Evolutionary conservation across 2,888 invertebrate genomes (phyloP).

Genomic region (Creontiades dilutus): DNA sequence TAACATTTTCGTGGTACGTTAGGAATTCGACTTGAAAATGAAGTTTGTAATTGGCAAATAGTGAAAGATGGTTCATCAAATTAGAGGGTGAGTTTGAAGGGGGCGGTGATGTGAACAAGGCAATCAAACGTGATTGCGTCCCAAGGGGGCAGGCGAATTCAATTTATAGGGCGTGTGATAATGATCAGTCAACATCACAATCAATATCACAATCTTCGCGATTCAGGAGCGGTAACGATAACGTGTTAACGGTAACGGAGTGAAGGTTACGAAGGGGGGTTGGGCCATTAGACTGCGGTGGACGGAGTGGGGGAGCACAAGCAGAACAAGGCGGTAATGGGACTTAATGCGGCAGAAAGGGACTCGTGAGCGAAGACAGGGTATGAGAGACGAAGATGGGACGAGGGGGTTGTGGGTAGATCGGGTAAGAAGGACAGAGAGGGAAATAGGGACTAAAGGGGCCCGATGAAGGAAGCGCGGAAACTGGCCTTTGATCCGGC

Average conservation of each 20-base stretch:
- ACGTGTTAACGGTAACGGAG: too few species aligned
- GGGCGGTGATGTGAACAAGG: background rate
- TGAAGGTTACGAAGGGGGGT: background rate
- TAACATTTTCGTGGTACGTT: too few species aligned
- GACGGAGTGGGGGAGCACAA: background rate
- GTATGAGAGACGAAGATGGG: background rate
- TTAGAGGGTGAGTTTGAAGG: background rate
- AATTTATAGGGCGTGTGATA: background rate
- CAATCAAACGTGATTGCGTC: conserved; percentile 3
- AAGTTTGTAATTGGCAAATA: too few species aligned
- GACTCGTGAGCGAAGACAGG: conserved; percentile 1
- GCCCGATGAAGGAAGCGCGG: background rate
- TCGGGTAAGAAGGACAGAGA: too few species aligned
- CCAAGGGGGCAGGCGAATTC: background rate
- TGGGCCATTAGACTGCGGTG: background rate
- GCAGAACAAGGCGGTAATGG: conserved; percentile 60
- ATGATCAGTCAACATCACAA: conserved; percentile 13
- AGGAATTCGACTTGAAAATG: too few species aligned
- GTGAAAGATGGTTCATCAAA: background rate
- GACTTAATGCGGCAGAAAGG: background rate
- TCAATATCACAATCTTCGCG: background rate
- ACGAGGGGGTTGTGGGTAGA: too few species aligned
- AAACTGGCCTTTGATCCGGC: conserved; percentile 26
- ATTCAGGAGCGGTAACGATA: background rate
- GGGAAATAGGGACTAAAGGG: background rate